These are phyloP conservation scores for Acrocephalus scirpaceus DNA, from an alignment of 2,797 vertebrate species.

Conservation along the genomic window DNA sequence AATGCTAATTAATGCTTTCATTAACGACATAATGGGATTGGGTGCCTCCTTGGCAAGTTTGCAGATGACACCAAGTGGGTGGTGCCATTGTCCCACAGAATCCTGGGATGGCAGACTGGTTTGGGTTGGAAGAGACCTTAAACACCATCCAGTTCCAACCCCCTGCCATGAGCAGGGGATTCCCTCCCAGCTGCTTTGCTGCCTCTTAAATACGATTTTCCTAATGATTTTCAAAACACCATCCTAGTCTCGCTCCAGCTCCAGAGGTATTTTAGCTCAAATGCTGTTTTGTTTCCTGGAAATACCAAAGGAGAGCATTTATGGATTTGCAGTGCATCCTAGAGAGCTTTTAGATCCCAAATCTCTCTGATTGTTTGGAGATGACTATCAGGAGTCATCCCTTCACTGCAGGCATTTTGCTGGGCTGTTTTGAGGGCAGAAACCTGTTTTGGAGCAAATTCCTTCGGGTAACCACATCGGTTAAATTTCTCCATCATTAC, in stretches of 20 bases:
- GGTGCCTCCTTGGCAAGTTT: not conserved
- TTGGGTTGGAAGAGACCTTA: not conserved
- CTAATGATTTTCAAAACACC: not conserved
- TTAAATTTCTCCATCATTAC: not conserved
- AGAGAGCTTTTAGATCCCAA: not conserved
- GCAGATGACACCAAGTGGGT: not conserved
- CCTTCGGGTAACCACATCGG: rapidly evolving
- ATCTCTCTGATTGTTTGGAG: not conserved
- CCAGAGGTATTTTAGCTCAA: not conserved
- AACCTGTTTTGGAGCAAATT: not conserved
- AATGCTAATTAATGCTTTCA: not conserved
- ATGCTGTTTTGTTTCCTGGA: not conserved
- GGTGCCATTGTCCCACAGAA: not conserved
- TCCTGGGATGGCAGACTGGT: not conserved
- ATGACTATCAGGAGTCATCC: not conserved
- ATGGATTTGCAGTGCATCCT: not conserved
- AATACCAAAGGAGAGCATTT: not conserved
- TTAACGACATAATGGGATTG: not conserved
- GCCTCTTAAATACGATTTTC: not conserved
- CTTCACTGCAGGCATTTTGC: not conserved
- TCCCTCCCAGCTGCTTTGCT: not conserved
- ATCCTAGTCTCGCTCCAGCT: not conserved
- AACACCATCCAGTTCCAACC: not conserved
- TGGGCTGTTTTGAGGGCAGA: not conserved
- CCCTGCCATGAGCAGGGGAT: not conserved